Percentiles rank a stretch among this genome's conserved stretches.
These are phyloP conservation scores for Brachyptera putata DNA, from an alignment of 2,888 invertebrate genomes.

Conservation along the genomic window DNA sequence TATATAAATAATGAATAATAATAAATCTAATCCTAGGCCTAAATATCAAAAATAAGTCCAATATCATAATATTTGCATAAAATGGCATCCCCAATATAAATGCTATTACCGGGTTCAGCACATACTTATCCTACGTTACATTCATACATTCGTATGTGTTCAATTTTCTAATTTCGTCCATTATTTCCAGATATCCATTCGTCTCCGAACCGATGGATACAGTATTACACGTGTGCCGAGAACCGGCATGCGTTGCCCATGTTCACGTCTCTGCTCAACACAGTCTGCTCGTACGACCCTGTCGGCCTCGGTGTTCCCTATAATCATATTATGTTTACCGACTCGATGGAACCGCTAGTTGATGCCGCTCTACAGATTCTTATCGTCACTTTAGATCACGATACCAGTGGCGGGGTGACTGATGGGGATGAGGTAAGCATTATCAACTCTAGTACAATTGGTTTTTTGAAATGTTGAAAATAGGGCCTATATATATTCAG, in stretches of 20 bases:
- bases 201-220: slow-evolving; percentile 56
- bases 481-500: too few species aligned
- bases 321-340: slow-evolving; percentile 93
- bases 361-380: slow-evolving; percentile 90
- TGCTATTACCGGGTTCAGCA: too few species aligned
- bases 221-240: slow-evolving; percentile 59
- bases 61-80: too few species aligned
- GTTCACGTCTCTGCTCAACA: slow-evolving; percentile 95
- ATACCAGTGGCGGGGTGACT: slow-evolving; percentile 60
- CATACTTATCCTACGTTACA: too few species aligned
- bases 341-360: slow-evolving; percentile 89
- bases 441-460: too few species aligned
- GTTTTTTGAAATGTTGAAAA: too few species aligned
- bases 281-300: slow-evolving; percentile 96
- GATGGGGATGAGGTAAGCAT: slow-evolving; percentile 63
- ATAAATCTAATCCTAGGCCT: too few species aligned
- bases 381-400: slow-evolving; percentile 94
- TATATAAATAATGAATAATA: too few species aligned
- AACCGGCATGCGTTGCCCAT: slow-evolving; percentile 90
- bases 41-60: too few species aligned
- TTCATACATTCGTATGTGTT: too few species aligned
- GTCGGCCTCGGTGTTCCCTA: slow-evolving; percentile 97
- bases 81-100: too few species aligned
- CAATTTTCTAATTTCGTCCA: too few species aligned
- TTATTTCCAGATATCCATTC: slow-evolving; percentile 40